Conservation (phyloP, 2,888 invertebrate genomes). For the Eustalomyia histrio region DNA sequence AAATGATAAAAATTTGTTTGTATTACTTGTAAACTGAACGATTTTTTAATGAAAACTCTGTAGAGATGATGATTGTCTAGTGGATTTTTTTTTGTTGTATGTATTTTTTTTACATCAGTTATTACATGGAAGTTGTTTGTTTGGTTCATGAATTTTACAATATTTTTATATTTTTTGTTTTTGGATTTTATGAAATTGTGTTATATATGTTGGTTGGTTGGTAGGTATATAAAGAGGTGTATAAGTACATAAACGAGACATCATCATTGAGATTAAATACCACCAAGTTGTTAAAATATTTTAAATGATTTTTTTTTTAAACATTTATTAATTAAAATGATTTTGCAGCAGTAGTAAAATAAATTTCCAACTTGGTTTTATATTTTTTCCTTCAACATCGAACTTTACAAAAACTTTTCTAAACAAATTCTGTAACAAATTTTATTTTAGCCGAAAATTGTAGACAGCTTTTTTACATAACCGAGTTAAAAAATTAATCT, state of each 20-base stretch:
- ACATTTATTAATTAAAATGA: not conserved
- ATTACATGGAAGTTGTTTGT: conserved; percentile 27
- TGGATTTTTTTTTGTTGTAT: conserved; percentile 43
- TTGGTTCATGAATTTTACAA: not conserved
- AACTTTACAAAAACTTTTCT: too few species aligned
- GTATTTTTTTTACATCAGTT: conserved; percentile 51
- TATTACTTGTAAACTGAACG: conserved; percentile 47
- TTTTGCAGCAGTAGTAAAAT: too few species aligned
- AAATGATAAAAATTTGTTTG: conserved; percentile 24
- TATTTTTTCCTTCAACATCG: too few species aligned
- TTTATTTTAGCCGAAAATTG: too few species aligned
- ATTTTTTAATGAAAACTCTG: conserved; percentile 61
- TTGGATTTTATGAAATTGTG: conserved; percentile 6
- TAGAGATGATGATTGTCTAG: conserved; percentile 62
- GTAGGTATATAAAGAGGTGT: conserved; percentile 18
- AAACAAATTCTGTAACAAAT: too few species aligned
- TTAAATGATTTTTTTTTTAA: conserved; percentile 3
- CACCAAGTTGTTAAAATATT: not conserved
- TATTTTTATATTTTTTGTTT: not conserved
- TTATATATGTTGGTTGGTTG: conserved; percentile 1
- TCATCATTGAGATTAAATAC: conserved; percentile 36
- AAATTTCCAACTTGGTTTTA: too few species aligned
- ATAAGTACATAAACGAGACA: conserved; percentile 37
- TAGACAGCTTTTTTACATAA: too few species aligned
- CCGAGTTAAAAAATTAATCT: too few species aligned